Conservation (phyloP, 1,140 invertebrate species). For the Goniozus legneri region DNA sequence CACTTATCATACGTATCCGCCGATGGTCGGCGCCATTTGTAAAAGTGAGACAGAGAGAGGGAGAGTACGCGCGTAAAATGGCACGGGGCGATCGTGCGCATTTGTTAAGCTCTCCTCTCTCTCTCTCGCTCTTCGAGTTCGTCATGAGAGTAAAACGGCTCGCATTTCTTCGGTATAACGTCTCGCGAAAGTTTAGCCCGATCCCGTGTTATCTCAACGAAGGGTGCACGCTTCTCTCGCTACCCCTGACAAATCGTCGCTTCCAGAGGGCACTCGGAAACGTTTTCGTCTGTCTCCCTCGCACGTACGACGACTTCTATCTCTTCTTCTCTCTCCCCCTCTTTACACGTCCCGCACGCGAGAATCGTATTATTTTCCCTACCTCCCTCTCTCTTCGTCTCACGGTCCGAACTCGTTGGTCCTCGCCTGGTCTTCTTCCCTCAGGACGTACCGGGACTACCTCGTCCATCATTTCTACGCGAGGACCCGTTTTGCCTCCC, state of each 20-base stretch:
- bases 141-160: too few relatives aligned
- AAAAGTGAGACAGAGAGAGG: constrained; percentile 18
- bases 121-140: too few relatives aligned
- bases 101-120: constrained; percentile 22
- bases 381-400: constrained; percentile 5
- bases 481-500: not conserved
- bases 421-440: not conserved
- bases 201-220: constrained; percentile 26
- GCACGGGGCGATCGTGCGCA: constrained; percentile 11
- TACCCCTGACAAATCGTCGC: constrained; percentile 34
- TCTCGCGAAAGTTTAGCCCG: constrained; percentile 27
- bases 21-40: constrained; percentile 15
- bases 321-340: not conserved
- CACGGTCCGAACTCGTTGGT: not conserved
- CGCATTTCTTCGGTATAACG: constrained; percentile 20
- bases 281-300: constrained; percentile 11
- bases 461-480: constrained; percentile 8
- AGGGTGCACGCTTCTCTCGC: constrained; percentile 12
- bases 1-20: constrained; percentile 12
- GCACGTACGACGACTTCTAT: not conserved
- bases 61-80: too few relatives aligned
- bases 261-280: constrained; percentile 11
- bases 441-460: too few relatives aligned
- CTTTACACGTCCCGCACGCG: constrained; percentile 15
- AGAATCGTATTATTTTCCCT: constrained; percentile 29